These are phyloP conservation scores for Plotosus lineatus DNA, from an alignment of 2,113 vertebrate genomes.

Conservation along the genomic window DNA sequence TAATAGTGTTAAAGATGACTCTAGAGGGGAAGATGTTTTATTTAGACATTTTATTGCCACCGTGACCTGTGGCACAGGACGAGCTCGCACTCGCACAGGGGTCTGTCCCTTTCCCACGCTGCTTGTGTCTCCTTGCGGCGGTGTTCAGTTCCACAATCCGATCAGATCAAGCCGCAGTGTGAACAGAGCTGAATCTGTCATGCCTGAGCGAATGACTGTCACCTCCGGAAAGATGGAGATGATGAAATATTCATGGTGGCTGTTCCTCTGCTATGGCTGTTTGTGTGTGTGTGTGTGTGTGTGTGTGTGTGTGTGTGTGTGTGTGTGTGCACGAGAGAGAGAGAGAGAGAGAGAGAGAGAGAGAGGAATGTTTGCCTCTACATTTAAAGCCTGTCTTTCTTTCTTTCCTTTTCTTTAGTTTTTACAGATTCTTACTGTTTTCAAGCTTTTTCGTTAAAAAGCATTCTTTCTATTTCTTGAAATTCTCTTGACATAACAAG, in stretches of 20 bases:
- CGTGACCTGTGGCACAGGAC: conserved; percentile 27
- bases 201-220: conserved; percentile 60
- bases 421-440: not conserved
- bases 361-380: not conserved
- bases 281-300: conserved; percentile 15
- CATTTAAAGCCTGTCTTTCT: not conserved
- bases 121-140: conserved; percentile 64
- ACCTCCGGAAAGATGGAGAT: conserved; percentile 60
- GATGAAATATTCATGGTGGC: conserved; percentile 73
- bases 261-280: conserved; percentile 61
- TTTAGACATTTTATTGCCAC: not conserved
- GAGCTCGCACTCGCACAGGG: not conserved
- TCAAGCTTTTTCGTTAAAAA: no score
- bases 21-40: not conserved
- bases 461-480: no score
- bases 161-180: conserved; percentile 66
- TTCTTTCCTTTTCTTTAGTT: not conserved
- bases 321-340: not conserved
- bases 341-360: not conserved
- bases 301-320: conserved; percentile 5
- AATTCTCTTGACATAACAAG: no score
- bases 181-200: conserved; percentile 57
- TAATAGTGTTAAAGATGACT: conserved; percentile 12
- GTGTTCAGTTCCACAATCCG: conserved; percentile 38
- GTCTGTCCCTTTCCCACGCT: conserved; percentile 43